phyloP scores from a whole-genome alignment of 2,797 vertebrate genomes.

The Pseudomugil tenellus region DNA sequence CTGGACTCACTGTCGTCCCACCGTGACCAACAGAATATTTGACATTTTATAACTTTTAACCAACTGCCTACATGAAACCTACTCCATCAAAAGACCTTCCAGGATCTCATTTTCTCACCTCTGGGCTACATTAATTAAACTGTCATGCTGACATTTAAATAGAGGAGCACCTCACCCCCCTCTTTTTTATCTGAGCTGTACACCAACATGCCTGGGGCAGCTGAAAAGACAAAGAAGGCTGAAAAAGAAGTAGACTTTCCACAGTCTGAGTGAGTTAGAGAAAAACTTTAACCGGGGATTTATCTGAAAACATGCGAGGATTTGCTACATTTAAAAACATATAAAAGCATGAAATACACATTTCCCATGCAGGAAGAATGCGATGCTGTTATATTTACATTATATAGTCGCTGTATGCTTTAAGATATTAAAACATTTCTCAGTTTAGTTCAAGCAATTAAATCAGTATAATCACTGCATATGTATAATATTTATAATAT shows the following conservation, averaged over 20 bases:
- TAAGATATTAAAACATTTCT: background rate
- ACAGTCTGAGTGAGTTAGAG: slow-evolving; percentile 1
- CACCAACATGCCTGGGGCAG: slow-evolving; percentile 38
- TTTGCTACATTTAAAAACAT: background rate
- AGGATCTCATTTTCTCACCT: slow-evolving; percentile 48
- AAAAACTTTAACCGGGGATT: slow-evolving; percentile 10
- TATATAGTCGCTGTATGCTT: background rate
- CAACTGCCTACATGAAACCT: slow-evolving; percentile 21
- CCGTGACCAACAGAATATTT: slow-evolving; percentile 1
- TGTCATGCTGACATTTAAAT: slow-evolving; percentile 53
- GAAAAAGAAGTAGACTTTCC: slow-evolving; percentile 37
- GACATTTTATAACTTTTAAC: background rate
- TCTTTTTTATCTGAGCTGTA: slow-evolving; percentile 13
- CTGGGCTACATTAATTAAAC: slow-evolving; percentile 40
- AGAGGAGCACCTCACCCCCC: slow-evolving; percentile 10
- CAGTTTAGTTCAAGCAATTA: background rate
- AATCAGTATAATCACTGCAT: background rate
- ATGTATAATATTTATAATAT: too few species aligned
- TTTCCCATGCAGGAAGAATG: background rate
- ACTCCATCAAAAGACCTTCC: slow-evolving; percentile 11
- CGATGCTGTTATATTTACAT: too few species aligned
- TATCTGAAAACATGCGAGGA: background rate
- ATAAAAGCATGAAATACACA: background rate
- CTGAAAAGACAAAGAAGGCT: slow-evolving; percentile 37
- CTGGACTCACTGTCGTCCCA: slow-evolving; percentile 10